Percentiles rank a stretch among this genome's conserved stretches.
phyloP scores from a whole-genome alignment of 2,888 invertebrate genomes.

The Troides oblongomaculatus region DNA sequence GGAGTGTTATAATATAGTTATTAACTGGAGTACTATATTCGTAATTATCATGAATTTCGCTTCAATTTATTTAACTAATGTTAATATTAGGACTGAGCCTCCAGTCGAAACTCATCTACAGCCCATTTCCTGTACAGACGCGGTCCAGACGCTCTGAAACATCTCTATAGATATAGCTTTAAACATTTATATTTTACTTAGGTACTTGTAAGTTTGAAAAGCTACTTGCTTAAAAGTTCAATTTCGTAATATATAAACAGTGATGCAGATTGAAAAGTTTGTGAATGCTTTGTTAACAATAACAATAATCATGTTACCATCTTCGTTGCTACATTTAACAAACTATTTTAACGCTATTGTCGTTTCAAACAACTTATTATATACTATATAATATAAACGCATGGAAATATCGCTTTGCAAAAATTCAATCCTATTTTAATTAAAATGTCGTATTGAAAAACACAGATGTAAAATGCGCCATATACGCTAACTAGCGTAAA shows the following conservation, averaged over 20 bases:
- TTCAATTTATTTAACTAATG: slow-evolving; percentile 20
- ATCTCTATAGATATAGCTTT: slow-evolving; percentile 32
- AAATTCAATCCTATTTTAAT: slow-evolving; percentile 1
- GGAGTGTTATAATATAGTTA: too few relatives aligned
- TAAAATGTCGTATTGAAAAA: slow-evolving; percentile 6
- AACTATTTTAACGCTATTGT: too few relatives aligned
- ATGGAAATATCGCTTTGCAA: not conserved
- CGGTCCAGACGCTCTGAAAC: slow-evolving; percentile 37
- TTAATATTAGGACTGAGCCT: slow-evolving; percentile 29
- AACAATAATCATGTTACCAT: too few relatives aligned
- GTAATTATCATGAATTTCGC: slow-evolving; percentile 5
- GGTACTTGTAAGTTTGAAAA: not conserved
- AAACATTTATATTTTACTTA: slow-evolving; percentile 28
- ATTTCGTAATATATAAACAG: too few relatives aligned
- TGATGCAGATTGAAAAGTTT: too few relatives aligned
- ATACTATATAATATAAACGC: not conserved
- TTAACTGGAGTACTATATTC: too few relatives aligned
- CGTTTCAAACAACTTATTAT: too few relatives aligned
- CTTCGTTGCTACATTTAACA: too few relatives aligned
- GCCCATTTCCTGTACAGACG: slow-evolving; percentile 71
- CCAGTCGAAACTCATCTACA: slow-evolving; percentile 63
- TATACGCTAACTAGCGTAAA: slow-evolving; percentile 13
- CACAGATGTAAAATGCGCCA: slow-evolving; percentile 7
- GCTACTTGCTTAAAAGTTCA: not conserved
- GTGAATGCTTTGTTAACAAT: too few relatives aligned